A percentile compares a stretch with the other conserved stretches of the same genome.
phyloP scores from a whole-genome alignment of 2,797 vertebrate genomes.

The Tragelaphus oryx region DNA sequence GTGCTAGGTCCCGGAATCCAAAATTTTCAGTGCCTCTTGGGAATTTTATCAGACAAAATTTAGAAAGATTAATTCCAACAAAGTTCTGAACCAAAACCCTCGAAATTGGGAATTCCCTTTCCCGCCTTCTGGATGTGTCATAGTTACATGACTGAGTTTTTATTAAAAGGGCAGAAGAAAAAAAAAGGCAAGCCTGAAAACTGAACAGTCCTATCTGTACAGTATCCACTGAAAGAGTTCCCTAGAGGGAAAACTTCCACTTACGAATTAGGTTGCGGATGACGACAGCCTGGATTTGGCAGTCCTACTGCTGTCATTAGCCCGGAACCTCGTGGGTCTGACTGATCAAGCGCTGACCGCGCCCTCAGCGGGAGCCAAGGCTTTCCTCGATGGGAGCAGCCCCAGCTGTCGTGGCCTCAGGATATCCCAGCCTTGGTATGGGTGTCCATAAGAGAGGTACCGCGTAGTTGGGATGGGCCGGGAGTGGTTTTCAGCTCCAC shows the following conservation, averaged over 20 bases:
- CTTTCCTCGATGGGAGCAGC: background rate
- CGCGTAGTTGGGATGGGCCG: background rate
- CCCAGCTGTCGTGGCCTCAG: background rate
- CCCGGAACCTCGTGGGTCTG: conserved; percentile 27
- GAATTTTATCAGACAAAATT: background rate
- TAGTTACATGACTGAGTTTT: background rate
- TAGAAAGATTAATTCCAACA: background rate
- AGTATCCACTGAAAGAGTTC: conserved; percentile 28
- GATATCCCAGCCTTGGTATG: rapidly evolving
- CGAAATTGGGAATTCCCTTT: background rate
- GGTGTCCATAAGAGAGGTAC: background rate
- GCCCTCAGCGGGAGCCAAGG: background rate
- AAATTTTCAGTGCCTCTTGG: background rate
- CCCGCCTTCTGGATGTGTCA: conserved; percentile 2
- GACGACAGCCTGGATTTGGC: conserved; percentile 10
- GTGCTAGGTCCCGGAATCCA: background rate
- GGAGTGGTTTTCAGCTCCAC: conserved; percentile 23
- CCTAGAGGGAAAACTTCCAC: conserved; percentile 3
- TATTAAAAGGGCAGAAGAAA: background rate
- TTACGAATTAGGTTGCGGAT: background rate
- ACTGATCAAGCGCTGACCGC: background rate
- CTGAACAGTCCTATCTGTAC: background rate
- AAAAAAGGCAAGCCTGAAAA: background rate
- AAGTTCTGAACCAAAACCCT: background rate
- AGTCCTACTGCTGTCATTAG: conserved; percentile 32